A percentile compares a stretch with the other conserved stretches of the same genome.
Evolutionary conservation across 2,113 vertebrate species (phyloP).

Genomic region (Chionodraco myersi): DNA sequence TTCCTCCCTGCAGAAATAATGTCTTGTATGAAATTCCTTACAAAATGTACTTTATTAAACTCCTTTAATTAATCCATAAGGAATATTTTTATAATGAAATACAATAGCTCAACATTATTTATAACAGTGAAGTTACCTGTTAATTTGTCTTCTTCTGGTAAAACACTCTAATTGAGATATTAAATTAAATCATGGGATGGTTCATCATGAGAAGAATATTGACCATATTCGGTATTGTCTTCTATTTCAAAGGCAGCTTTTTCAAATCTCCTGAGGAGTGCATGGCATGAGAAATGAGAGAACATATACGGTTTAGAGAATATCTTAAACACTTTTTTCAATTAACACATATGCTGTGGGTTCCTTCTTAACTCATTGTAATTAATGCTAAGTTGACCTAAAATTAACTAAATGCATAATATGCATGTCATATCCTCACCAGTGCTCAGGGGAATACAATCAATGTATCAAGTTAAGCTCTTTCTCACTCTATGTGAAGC

Average conservation of each 20-base stretch:
- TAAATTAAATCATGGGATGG: constrained; percentile 49
- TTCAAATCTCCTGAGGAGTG: constrained; percentile 46
- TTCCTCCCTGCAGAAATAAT: constrained; percentile 9
- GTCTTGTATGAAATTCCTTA: constrained; percentile 40
- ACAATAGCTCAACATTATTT: constrained; percentile 26
- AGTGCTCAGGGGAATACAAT: constrained; percentile 59
- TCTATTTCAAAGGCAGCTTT: constrained; percentile 51
- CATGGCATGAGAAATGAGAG: constrained; percentile 43
- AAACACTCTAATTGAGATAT: constrained; percentile 29
- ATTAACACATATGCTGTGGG: constrained; percentile 52
- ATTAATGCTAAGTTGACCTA: constrained; percentile 70
- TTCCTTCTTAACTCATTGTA: constrained; percentile 54
- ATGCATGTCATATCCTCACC: constrained; percentile 71
- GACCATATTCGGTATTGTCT: constrained; percentile 34
- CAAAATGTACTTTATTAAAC: constrained; percentile 18
- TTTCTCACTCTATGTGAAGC: constrained; percentile 62
- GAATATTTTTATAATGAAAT: constrained; percentile 34
- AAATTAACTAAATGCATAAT: constrained; percentile 76
- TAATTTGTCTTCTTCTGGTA: constrained; percentile 5
- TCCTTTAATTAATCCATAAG: constrained; percentile 30
- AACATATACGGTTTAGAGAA: constrained; percentile 44
- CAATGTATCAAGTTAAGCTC: constrained; percentile 66
- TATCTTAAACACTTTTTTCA: constrained; percentile 47
- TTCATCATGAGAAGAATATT: constrained; percentile 42
- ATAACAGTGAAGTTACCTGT: constrained; percentile 20